These are phyloP conservation scores for Chrysolina americana DNA, from an alignment of 2,888 invertebrate species.

Conservation along the genomic window DNA sequence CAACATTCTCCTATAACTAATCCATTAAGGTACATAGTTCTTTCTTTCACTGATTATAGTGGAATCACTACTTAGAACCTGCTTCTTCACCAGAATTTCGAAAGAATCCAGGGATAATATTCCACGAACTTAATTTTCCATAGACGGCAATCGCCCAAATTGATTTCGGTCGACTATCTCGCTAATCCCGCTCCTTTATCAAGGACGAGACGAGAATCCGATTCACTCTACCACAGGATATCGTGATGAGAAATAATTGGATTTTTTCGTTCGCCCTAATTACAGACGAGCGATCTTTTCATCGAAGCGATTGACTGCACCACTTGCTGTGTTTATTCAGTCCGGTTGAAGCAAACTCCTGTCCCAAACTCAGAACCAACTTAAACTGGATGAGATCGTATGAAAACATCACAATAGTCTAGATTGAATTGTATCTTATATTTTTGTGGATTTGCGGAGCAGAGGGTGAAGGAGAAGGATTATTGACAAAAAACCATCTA, in stretches of 20 bases:
- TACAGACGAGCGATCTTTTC: conserved; percentile 1
- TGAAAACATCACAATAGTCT: no score
- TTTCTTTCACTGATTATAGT: no score
- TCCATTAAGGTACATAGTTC: no score
- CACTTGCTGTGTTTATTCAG: conserved; percentile 75
- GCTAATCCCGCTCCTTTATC: conserved; percentile 8
- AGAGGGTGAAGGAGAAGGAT: no score
- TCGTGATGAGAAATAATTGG: conserved; percentile 24
- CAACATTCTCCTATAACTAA: no score
- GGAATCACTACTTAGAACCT: no score
- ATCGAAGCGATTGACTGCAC: not conserved
- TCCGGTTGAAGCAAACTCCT: conserved; percentile 76
- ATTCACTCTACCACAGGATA: conserved; percentile 21
- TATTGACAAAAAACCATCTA: no score
- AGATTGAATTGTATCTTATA: no score
- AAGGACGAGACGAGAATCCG: conserved; percentile 5
- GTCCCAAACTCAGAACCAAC: not conserved
- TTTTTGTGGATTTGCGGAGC: no score
- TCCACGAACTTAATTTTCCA: not conserved
- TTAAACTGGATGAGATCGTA: no score
- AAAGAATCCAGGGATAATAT: no score
- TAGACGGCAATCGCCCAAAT: not conserved
- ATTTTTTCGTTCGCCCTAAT: conserved; percentile 7
- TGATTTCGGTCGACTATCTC: conserved; percentile 6
- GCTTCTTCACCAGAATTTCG: no score